A percentile compares a stretch with the other conserved stretches of the same genome.
Conservation (phyloP, 1,140 invertebrate genomes). For the Bombus terrestris region DNA sequence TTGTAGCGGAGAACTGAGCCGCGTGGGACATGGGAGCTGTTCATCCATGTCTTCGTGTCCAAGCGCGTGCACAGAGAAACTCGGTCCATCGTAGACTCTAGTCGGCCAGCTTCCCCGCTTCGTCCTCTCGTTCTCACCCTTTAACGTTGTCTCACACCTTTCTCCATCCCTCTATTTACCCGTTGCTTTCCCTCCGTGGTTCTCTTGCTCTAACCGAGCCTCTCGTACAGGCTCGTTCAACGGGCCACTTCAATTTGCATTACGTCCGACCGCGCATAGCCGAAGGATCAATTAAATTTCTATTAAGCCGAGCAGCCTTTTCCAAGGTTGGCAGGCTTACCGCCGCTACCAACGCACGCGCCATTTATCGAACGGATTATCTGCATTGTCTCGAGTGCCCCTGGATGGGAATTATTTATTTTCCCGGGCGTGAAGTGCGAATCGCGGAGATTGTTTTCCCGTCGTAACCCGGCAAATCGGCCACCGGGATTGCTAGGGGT, state of each 20-base stretch:
- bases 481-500: background rate
- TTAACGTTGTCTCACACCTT: slow-evolving; percentile 36
- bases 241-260: slow-evolving; percentile 78
- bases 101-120: background rate
- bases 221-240: slow-evolving; percentile 59
- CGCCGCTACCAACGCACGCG: slow-evolving; percentile 50
- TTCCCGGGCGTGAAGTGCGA: background rate
- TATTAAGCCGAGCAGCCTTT: slow-evolving; percentile 78
- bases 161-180: slow-evolving; percentile 3
- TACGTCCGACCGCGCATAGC: slow-evolving; percentile 77
- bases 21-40: slow-evolving; percentile 76
- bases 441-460: slow-evolving; percentile 38
- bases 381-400: slow-evolving; percentile 58
- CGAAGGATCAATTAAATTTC: slow-evolving; percentile 82
- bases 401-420: slow-evolving; percentile 62
- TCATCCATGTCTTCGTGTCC: slow-evolving; percentile 66
- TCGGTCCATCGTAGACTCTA: slow-evolving; percentile 51
- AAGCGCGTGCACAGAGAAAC: slow-evolving; percentile 58
- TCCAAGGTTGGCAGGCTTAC: slow-evolving; percentile 54
- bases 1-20: slow-evolving; percentile 74
- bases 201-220: background rate
- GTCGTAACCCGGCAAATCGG: background rate
- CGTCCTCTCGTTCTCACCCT: slow-evolving; percentile 22
- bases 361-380: slow-evolving; percentile 74
- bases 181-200: slow-evolving; percentile 3